Evolutionary conservation across 2,888 invertebrate genomes (phyloP), one percentile per base, ranked within the genome.

Genomic region (Candidula unifasciata): DNA sequence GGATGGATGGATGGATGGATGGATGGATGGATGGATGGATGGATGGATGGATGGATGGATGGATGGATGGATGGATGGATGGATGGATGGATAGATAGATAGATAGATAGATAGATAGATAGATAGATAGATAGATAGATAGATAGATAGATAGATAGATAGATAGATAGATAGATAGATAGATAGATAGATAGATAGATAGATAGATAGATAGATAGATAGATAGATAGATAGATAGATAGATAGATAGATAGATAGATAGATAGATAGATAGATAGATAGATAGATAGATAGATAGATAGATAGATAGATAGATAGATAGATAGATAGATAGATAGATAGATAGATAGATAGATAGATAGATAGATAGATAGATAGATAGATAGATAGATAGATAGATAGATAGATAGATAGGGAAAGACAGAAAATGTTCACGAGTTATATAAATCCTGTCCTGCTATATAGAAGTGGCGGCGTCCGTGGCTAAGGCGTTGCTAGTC

Each of bases 101-200:
- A 18, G 64, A 64, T 18, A 18, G 64, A 64, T 18, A 18, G 64
- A 64, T 18, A 18, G 64, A 64, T 18, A 18, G 64, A 64, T 18
- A 18, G 64, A 64, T 18, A 18, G 64, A 64, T 18, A 18, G 64
- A 64, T 18, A 18, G 64, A 64, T 18, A 18, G 64, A 64, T 18
- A 18, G 64, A 64, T 18, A 18, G 64, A 64, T 18, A 18, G 64
- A 64, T 18, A 18, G 64, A 64, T 18, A 18, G 64, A 64, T 18
- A 18, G 64, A 64, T 18, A 18, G 3, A 95, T 95, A 95, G 95
- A 91, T 52, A 93, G 76, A 52, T n/a, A n/a, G 73, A 66, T 37
- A 52, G 73, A 79, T 35, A 30, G 35, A 74, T 91, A 33, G 68
- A 79, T 8, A 0, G n/a, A 79, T 10, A 35, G 74, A 74, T 16